Conservation (phyloP, 1,140 invertebrate genomes). For the Zeugodacus cucurbitae region DNA sequence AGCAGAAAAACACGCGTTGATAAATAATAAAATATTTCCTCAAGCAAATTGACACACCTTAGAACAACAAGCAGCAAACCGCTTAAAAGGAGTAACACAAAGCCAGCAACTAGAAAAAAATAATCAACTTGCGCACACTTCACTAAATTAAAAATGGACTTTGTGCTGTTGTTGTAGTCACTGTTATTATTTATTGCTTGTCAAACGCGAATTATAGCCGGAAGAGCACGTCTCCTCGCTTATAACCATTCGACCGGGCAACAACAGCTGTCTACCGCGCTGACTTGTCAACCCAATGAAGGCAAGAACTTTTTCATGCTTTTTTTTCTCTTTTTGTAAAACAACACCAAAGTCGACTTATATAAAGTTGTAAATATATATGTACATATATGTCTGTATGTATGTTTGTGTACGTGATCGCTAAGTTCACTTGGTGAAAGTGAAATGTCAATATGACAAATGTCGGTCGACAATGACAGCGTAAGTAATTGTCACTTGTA, state of each 20-base stretch:
- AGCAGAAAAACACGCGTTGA: background rate
- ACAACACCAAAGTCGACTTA: background rate
- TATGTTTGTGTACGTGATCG: background rate
- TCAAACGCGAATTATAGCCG: background rate
- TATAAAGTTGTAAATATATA: background rate
- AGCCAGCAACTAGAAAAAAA: background rate
- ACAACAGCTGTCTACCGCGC: background rate
- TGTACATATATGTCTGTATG: background rate
- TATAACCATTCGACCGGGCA: background rate
- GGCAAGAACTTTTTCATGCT: background rate
- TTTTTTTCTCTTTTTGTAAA: background rate
- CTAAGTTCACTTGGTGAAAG: background rate
- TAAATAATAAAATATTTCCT: background rate
- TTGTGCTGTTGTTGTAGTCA: background rate
- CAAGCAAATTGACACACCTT: constrained; percentile 5
- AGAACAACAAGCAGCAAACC: background rate
- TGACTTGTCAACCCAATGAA: background rate
- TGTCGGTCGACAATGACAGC: constrained; percentile 13
- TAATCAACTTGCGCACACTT: background rate
- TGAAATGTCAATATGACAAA: constrained; percentile 30
- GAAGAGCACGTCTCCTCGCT: background rate
- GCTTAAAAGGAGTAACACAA: background rate
- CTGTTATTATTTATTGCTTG: background rate
- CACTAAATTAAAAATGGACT: background rate
- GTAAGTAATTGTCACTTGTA: constrained; percentile 14